Percentiles rank a stretch among this genome's conserved stretches.
These are phyloP conservation scores for Cherax quadricarinatus DNA, from an alignment of 1,140 invertebrate species.

Conservation along the genomic window DNA sequence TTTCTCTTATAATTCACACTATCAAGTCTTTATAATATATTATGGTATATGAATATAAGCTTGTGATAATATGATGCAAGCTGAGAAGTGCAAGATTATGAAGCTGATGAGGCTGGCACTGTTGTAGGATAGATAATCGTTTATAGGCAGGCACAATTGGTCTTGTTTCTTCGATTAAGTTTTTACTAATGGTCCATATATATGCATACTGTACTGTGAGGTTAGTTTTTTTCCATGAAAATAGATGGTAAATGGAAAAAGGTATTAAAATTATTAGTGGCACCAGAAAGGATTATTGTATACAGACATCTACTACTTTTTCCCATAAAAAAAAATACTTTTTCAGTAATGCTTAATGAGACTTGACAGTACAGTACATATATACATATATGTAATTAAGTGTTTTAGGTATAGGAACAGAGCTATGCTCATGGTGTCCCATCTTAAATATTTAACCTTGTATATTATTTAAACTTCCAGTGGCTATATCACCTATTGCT, in stretches of 20 bases:
- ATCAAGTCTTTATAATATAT: constrained; percentile 12
- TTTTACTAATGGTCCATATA: background rate
- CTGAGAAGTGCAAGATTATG: constrained; percentile 30
- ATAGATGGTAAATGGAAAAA: background rate
- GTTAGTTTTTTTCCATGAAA: background rate
- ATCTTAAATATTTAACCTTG: too few relatives aligned
- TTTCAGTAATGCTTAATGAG: background rate
- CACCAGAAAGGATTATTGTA: background rate
- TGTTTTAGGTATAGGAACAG: too few relatives aligned
- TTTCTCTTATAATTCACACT: constrained; percentile 25
- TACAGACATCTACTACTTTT: background rate
- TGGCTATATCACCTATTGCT: too few relatives aligned
- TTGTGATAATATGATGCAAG: constrained; percentile 36
- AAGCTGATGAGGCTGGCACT: constrained; percentile 38
- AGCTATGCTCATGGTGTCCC: too few relatives aligned
- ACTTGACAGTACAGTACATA: too few relatives aligned
- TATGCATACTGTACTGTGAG: background rate
- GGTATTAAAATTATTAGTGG: background rate
- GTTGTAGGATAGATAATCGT: constrained; percentile 39
- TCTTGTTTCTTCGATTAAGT: background rate
- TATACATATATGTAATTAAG: too few relatives aligned
- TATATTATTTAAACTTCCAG: too few relatives aligned
- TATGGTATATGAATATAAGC: constrained; percentile 25
- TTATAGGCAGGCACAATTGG: constrained; percentile 3
- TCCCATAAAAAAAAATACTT: background rate